Evolutionary conservation across 1,140 invertebrate species (phyloP).

Genomic region (Drosophila sucinea): DNA sequence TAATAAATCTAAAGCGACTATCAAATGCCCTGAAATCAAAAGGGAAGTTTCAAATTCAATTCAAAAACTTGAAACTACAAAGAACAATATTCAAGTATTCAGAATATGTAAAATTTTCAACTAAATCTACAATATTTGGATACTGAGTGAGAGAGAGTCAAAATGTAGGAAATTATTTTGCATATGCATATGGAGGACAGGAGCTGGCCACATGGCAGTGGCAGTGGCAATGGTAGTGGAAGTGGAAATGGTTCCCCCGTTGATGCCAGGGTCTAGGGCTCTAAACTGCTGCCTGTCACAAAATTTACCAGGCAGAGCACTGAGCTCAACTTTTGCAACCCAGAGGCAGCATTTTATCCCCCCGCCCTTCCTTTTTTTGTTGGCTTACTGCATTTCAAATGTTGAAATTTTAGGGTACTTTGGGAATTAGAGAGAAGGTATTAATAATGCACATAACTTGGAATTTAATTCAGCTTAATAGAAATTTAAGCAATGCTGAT

Average conservation of each 20-base stretch:
- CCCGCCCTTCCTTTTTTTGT: background rate
- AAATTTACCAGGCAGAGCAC: constrained; percentile 41
- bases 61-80: background rate
- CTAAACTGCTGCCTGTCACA: constrained; percentile 56
- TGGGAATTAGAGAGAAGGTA: background rate
- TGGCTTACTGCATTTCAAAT: constrained; percentile 1
- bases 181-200: constrained; percentile 55
- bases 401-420: background rate
- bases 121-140: constrained; percentile 5
- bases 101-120: background rate
- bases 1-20: constrained; percentile 8
- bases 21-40: constrained; percentile 23
- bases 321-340: constrained; percentile 43
- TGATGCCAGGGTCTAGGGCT: constrained; percentile 17
- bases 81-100: background rate
- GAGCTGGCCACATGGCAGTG: constrained; percentile 45
- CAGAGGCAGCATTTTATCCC: constrained; percentile 17
- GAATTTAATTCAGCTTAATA: no score
- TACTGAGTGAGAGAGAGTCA: constrained; percentile 19
- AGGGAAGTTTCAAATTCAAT: background rate
- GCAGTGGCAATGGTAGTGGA: background rate
- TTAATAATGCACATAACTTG: background rate
- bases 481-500: no score
- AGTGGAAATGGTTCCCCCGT: constrained; percentile 28
- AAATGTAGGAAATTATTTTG: constrained; percentile 44